These are phyloP conservation scores for Leucopsar rothschildi DNA, from an alignment of 2,113 vertebrate species.

Conservation along the genomic window DNA sequence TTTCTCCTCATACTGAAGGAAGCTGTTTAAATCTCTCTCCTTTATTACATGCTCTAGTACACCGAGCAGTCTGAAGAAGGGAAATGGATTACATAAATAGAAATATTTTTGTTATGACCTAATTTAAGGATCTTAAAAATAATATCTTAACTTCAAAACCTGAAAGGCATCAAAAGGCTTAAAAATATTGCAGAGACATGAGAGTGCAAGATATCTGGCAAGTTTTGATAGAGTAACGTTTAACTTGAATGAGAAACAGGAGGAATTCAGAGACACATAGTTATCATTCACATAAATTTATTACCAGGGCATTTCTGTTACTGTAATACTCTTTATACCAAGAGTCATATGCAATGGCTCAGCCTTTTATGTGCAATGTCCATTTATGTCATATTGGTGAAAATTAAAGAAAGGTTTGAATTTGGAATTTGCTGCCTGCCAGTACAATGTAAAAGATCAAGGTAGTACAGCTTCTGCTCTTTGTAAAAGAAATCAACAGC, in stretches of 20 bases:
- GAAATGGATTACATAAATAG: slow-evolving; percentile 52
- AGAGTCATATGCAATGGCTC: not conserved
- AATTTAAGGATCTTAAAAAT: slow-evolving; percentile 49
- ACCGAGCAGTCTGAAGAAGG: not conserved
- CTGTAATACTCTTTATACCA: slow-evolving; percentile 36
- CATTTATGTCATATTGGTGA: not conserved
- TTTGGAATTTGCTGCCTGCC: not conserved
- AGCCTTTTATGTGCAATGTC: not conserved
- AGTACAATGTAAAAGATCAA: not conserved
- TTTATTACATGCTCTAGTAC: slow-evolving; percentile 18
- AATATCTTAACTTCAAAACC: slow-evolving; percentile 18
- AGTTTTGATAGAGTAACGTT: slow-evolving; percentile 15
- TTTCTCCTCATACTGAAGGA: not conserved
- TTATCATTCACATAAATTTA: slow-evolving; percentile 57
- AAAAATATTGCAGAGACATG: slow-evolving; percentile 31
- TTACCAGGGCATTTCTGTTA: slow-evolving; percentile 37
- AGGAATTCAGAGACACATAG: slow-evolving; percentile 56
- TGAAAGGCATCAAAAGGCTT: slow-evolving; percentile 40
- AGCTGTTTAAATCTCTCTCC: not conserved
- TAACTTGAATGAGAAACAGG: slow-evolving; percentile 57
- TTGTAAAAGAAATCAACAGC: not conserved
- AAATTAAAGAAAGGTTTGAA: slow-evolving; percentile 33
- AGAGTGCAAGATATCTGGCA: slow-evolving; percentile 47
- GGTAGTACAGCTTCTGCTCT: not conserved
- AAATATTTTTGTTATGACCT: slow-evolving; percentile 61